phyloP scores from a whole-genome alignment of 2,888 invertebrate species.

The Diploptera punctata region DNA sequence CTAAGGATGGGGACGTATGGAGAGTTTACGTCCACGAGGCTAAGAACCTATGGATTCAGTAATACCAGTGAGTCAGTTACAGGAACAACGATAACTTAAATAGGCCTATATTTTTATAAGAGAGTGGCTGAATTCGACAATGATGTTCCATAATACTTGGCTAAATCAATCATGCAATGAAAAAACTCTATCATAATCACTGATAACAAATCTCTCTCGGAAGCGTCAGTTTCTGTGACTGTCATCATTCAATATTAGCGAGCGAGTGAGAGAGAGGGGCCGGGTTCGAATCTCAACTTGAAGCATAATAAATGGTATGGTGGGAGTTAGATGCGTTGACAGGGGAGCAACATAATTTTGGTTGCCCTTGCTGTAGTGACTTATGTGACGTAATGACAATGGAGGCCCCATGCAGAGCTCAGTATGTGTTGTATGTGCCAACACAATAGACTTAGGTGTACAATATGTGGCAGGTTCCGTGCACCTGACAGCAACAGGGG shows the following conservation, averaged over 20 bases:
- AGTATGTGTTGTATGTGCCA: slow-evolving; percentile 17
- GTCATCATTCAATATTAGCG: not conserved
- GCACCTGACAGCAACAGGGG: slow-evolving; percentile 36
- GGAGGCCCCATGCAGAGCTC: slow-evolving; percentile 8
- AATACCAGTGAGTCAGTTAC: no score
- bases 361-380: slow-evolving; percentile 22
- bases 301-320: slow-evolving; percentile 11
- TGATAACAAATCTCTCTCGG: slow-evolving; percentile 5
- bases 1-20: no score
- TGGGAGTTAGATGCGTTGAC: slow-evolving; percentile 6
- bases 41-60: no score
- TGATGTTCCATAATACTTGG: not conserved
- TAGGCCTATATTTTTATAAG: no score
- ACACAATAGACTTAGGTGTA: slow-evolving; percentile 31
- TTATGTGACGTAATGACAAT: slow-evolving; percentile 28
- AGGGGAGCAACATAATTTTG: slow-evolving; percentile 29
- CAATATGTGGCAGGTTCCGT: slow-evolving; percentile 36
- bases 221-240: not conserved
- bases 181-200: not conserved
- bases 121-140: no score
- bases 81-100: no score
- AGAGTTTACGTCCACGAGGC: no score
- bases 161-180: no score
- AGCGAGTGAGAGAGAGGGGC: no score
- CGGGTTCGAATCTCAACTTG: slow-evolving; percentile 20